phyloP scores from a whole-genome alignment of 2,888 invertebrate species.

The Drosophila neotestacea region DNA sequence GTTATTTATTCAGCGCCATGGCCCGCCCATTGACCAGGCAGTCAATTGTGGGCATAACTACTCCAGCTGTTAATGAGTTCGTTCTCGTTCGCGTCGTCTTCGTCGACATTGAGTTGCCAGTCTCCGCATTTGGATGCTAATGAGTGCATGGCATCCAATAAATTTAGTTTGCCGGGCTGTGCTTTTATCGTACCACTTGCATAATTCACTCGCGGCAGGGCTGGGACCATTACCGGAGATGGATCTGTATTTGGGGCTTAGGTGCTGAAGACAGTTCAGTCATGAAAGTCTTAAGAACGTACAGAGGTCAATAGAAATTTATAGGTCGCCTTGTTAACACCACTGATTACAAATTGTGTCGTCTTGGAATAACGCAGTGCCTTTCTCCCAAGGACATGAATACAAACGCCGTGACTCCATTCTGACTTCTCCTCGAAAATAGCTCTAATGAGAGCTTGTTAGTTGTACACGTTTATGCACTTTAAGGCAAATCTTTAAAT shows the following conservation, averaged over 20 bases:
- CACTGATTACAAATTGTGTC: constrained; percentile 78
- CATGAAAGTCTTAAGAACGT: constrained; percentile 36
- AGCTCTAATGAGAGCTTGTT: constrained; percentile 37
- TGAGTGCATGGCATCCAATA: constrained; percentile 82
- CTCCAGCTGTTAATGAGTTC: constrained; percentile 73
- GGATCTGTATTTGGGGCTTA: not conserved
- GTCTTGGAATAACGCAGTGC: constrained; percentile 16
- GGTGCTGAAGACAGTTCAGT: not conserved
- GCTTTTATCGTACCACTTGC: constrained; percentile 80
- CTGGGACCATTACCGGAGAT: not conserved
- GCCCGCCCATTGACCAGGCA: constrained; percentile 61
- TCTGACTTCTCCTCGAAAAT: constrained; percentile 7
- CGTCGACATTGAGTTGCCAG: constrained; percentile 55
- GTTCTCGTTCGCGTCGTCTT: constrained; percentile 50
- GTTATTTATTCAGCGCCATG: constrained; percentile 79
- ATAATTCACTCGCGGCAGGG: constrained; percentile 72
- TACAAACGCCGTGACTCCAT: constrained; percentile 20
- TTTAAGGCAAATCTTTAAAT: constrained; percentile 16
- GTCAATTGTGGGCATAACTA: constrained; percentile 36
- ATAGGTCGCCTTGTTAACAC: constrained; percentile 76
- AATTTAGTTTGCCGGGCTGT: constrained; percentile 78
- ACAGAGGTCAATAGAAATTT: constrained; percentile 75
- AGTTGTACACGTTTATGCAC: constrained; percentile 10
- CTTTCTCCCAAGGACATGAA: constrained; percentile 24
- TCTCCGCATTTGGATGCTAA: constrained; percentile 78